Base-by-base conservation (phyloP, 2,888 invertebrate genomes). In the Pseudococcus jackbeardsleyi region DNA sequence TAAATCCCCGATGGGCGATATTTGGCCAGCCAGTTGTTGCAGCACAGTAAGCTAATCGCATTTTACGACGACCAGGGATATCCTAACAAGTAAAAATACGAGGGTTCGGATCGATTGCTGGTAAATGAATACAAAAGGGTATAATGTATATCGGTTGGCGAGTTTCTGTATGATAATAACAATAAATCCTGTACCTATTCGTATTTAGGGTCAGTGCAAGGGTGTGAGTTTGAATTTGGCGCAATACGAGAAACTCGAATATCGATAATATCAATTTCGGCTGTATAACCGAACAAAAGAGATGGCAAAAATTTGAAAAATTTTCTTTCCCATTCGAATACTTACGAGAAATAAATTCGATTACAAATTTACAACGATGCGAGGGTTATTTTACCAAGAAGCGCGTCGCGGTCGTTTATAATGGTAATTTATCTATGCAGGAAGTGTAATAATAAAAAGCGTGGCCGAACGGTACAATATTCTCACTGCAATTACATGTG, bases 401-500 rank as follows among this genome's bases (percentile, higher is more conserved):
- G 19, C 46, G 42, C 79, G 22, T n/a, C 79, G 79, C 26, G 33
- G 79, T 42, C n/a, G 42, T 17, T 42, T 82, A 82, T 82, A 82
- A 82, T 82, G 46, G 79, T 82, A 82, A 82, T 82, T 82, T 82
- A 82, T 82, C 79, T 82, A 82, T 39, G 88, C 88, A 79, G 88
- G 88, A 88, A 88, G 88, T 88, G 50, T 54, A 19, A 54, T 33
- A 77, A 77, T 82, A 42, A 82, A 88, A 88, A 79, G 33, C 77
- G 82, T 50, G 54, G 48, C 82, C 54, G 88, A 88, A 54, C 77
- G 59, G 42, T 64, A 86, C 86, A 68, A 88, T 79, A 88, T 88
- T 88, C 88, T 88, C 88, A 88, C 88, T 88, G 79, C 88, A 88
- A 88, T 88, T 82, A 88, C 79, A 54, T 39, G 42, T 79, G 88